phyloP scores from a whole-genome alignment of 2,797 vertebrate species.

The Myripristis jacobus region DNA sequence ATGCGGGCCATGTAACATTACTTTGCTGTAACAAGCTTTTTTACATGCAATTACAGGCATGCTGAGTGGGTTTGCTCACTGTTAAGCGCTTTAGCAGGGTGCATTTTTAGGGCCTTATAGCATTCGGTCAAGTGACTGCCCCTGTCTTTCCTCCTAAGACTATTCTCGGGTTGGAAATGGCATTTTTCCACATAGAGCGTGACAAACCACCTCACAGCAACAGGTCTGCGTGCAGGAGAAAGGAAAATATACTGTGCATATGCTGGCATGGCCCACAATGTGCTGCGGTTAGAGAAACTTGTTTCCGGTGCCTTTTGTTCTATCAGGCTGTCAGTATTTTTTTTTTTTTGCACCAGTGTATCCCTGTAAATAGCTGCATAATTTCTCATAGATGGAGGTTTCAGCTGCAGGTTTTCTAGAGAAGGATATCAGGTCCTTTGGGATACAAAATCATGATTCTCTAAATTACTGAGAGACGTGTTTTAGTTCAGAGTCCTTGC shows the following conservation, averaged over 20 bases:
- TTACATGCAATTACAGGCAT: constrained; percentile 51
- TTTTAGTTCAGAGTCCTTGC: constrained; percentile 4
- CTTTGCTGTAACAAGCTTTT: constrained; percentile 44
- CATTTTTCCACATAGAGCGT: constrained; percentile 39
- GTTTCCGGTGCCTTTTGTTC: constrained; percentile 38
- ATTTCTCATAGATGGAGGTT: constrained; percentile 1
- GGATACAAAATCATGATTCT: not conserved
- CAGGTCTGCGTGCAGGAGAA: constrained; percentile 27
- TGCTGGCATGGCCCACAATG: constrained; percentile 16
- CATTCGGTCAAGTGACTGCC: constrained; percentile 12
- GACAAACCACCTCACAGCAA: constrained; percentile 25
- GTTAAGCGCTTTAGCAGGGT: constrained; percentile 19
- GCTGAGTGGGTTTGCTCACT: constrained; percentile 24
- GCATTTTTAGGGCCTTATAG: constrained; percentile 27
- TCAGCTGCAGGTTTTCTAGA: not conserved
- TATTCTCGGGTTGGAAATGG: constrained; percentile 41
- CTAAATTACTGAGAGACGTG: not conserved
- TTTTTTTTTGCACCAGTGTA: not conserved
- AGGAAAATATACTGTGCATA: constrained; percentile 32
- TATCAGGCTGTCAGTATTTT: constrained; percentile 3
- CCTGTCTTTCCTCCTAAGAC: constrained; percentile 12
- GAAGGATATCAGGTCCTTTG: not conserved
- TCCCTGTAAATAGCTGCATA: constrained; percentile 15
- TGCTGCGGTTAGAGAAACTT: constrained; percentile 31
- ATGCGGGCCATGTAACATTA: constrained; percentile 44